Conservation (phyloP, 2,888 invertebrate genomes). For the Crepidodera aurea region DNA sequence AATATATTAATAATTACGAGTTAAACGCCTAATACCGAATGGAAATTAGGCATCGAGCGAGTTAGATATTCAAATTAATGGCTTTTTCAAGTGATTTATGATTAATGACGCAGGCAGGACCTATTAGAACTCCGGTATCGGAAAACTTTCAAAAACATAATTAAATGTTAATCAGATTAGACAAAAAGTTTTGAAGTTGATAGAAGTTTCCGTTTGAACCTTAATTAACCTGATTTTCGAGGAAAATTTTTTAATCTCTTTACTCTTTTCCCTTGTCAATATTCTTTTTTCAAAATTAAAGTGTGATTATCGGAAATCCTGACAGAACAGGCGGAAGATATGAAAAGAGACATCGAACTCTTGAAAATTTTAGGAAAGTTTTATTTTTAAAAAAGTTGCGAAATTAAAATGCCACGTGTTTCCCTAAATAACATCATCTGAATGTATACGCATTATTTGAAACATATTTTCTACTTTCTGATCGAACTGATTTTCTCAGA, state of each 20-base stretch:
- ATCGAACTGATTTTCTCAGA: no score
- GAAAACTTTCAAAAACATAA: constrained; percentile 29
- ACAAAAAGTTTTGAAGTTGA: constrained; percentile 19
- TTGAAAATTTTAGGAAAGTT: no score
- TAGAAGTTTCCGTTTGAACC: constrained; percentile 18
- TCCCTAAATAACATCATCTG: no score
- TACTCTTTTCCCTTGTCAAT: not conserved
- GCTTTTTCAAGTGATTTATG: constrained; percentile 13
- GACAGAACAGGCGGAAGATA: no score
- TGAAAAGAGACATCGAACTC: no score
- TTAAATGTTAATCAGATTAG: constrained; percentile 35
- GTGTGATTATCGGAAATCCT: not conserved
- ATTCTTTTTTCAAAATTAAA: constrained; percentile 12
- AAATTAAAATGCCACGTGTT: no score
- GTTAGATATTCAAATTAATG: constrained; percentile 13
- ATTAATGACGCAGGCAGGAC: constrained; percentile 14
- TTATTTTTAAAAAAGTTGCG: no score
- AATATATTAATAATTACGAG: no score
- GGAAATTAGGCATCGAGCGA: not conserved
- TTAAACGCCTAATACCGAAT: no score
- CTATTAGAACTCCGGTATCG: constrained; percentile 3
- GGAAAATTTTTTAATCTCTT: constrained; percentile 6
- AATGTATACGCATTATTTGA: no score
- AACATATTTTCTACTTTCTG: no score
- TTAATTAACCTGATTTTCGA: constrained; percentile 29